Percentiles rank a stretch among this genome's conserved stretches.
Conservation (phyloP, 1,140 invertebrate species). For the Penaeus chinensis region DNA sequence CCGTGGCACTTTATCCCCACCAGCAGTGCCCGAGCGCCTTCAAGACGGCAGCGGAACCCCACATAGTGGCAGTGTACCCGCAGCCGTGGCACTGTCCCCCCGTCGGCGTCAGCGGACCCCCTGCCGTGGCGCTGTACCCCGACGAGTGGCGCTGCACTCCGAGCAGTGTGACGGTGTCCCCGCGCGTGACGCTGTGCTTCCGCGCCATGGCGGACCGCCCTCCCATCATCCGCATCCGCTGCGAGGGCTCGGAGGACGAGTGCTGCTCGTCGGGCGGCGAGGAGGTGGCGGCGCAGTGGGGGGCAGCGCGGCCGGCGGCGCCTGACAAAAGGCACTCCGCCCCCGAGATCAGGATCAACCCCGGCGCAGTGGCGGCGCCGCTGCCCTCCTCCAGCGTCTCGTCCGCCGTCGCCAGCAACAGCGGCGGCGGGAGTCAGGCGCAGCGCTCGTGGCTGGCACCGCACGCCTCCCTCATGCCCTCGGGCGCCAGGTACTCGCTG, state of each 20-base stretch:
- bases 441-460: slow-evolving; percentile 45
- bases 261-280: slow-evolving; percentile 60
- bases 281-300: slow-evolving; percentile 56
- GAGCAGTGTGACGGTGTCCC: no score
- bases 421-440: not conserved
- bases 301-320: not conserved
- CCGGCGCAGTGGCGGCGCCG: slow-evolving; percentile 16
- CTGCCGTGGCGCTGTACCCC: no score
- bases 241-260: slow-evolving; percentile 61
- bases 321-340: slow-evolving; percentile 63
- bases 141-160: no score
- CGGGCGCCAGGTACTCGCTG: slow-evolving; percentile 27
- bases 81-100: no score
- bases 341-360: slow-evolving; percentile 54
- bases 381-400: not conserved
- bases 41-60: no score
- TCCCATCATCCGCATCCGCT: slow-evolving; percentile 61
- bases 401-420: not conserved
- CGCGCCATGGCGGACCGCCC: slow-evolving; percentile 58
- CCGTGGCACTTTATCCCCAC: no score
- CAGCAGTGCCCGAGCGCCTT: no score
- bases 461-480: not conserved
- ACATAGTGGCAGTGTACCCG: no score
- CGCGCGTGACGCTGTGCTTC: not conserved
- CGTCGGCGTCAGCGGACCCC: no score